phyloP scores from a whole-genome alignment of 2,888 invertebrate genomes.

The Neoaliturus tenellus region DNA sequence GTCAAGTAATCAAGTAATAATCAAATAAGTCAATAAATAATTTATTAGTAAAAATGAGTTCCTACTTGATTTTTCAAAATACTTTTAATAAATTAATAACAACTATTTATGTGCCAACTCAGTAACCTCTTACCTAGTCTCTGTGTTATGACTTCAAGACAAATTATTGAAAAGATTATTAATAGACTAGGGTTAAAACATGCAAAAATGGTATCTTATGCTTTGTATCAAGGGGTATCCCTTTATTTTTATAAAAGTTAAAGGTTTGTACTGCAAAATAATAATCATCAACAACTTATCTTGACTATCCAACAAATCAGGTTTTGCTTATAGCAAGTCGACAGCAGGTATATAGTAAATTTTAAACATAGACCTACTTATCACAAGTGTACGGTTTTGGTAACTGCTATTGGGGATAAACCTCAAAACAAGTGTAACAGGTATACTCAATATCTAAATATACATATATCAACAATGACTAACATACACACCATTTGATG shows the following conservation, averaged over 20 bases:
- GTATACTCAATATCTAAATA: conserved; percentile 39
- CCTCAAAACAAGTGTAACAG: neutral
- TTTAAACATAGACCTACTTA: neutral
- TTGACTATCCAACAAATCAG: neutral
- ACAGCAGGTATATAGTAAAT: neutral
- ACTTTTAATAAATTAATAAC: too few relatives aligned
- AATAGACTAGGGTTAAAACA: too few relatives aligned
- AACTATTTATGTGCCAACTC: too few relatives aligned
- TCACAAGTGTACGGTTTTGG: conserved; percentile 31
- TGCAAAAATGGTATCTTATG: too few relatives aligned
- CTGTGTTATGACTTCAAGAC: too few relatives aligned
- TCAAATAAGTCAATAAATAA: too few relatives aligned
- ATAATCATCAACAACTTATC: neutral
- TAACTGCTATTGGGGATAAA: conserved; percentile 37
- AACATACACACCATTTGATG: conserved; percentile 34
- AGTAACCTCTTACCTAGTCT: too few relatives aligned
- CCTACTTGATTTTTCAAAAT: too few relatives aligned
- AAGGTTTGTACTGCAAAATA: neutral
- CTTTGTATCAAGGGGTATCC: neutral
- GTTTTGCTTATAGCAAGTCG: neutral
- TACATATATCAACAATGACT: conserved; percentile 46
- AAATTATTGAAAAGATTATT: too few relatives aligned
- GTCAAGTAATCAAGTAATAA: too few relatives aligned
- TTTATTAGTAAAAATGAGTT: too few relatives aligned
- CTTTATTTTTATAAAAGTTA: neutral